Evolutionary conservation across 2,113 vertebrate species (phyloP), one percentile per base, ranked within the genome.

Genomic region (Cyprinus carpio): DNA sequence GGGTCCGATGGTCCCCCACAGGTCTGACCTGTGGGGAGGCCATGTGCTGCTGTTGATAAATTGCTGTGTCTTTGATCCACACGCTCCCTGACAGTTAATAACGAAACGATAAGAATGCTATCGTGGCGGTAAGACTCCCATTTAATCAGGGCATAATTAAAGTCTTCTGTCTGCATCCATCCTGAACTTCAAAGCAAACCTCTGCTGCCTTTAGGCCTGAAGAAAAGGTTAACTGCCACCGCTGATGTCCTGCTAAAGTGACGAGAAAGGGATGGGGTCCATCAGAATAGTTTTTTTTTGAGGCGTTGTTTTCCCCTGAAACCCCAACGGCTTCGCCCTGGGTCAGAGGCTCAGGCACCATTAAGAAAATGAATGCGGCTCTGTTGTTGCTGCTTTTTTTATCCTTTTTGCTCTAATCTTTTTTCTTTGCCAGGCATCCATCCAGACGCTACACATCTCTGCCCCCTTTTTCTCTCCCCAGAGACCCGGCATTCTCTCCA

Each of bases 121-220:
- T n/a, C n/a, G n/a, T n/a, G n/a, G n/a, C 20, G 54, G 71, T 60
- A 89, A 67, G 56, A 71, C 87, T 88, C n/a, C 34, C 67, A 79
- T 84, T 87, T 89, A 84, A 85, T 85, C 43, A 51, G 75, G 40
- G 58, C 81, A 34, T 87, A 82, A 89, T 86, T 86, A 86, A 89
- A 82, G 79, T 74, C 46, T 54, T 46, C 51, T 18, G 65, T 46
- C 60, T 60, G 74, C 69, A 64, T 56, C 11, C 67, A 37, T 25
- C 62, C 25, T 49, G 10, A 56, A 40, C 29, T 84, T 84, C 64
- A 82, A 84, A 84, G 54, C 51, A 72, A 85, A 56, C 43, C 16
- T 81, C 25, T 51, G 40, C 37, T 15, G 49, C 75, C 72, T 54
- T 27, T 40, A 20, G 43, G 23, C 65, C 11, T 4, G 31, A 29